These are phyloP conservation scores for Gnathonemus longibarbis DNA, from an alignment of 2,113 vertebrate species.

Conservation along the genomic window DNA sequence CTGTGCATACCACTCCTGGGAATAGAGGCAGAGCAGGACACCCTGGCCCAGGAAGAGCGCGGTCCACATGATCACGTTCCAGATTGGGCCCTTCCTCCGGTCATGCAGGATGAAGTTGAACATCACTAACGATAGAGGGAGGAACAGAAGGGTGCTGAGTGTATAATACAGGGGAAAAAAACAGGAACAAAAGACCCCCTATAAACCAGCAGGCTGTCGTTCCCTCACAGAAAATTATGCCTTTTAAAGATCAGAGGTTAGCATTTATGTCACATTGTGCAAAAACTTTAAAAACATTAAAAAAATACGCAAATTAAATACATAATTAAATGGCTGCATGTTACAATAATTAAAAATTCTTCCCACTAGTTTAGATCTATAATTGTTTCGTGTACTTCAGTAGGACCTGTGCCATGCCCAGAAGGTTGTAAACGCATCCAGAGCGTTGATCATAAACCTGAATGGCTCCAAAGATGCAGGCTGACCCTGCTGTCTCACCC, in stretches of 20 bases:
- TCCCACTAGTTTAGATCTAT: neutral
- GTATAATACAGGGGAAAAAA: neutral
- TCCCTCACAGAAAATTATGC: neutral
- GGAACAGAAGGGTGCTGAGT: slow-evolving; percentile 7
- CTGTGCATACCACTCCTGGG: slow-evolving; percentile 93
- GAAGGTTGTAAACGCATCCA: no score
- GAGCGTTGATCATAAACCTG: neutral
- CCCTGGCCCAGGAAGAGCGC: slow-evolving; percentile 85
- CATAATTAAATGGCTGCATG: neutral
- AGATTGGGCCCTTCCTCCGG: slow-evolving; percentile 81
- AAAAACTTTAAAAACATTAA: neutral
- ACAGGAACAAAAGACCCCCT: neutral
- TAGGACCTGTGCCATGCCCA: neutral
- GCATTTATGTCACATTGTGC: neutral
- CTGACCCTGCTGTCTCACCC: neutral
- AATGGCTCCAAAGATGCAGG: neutral
- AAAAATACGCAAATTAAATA: neutral
- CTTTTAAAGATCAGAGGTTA: neutral
- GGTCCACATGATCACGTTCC: slow-evolving; percentile 94
- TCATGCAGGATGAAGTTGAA: slow-evolving; percentile 94
- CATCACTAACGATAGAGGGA: slow-evolving; percentile 63
- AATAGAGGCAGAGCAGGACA: slow-evolving; percentile 85
- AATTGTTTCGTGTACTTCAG: neutral
- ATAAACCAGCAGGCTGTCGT: neutral
- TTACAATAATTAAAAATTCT: neutral